Percentiles rank a stretch among this genome's conserved stretches.
Evolutionary conservation across 2,888 invertebrate species (phyloP).

Genomic region (Eupithecia tripunctaria): DNA sequence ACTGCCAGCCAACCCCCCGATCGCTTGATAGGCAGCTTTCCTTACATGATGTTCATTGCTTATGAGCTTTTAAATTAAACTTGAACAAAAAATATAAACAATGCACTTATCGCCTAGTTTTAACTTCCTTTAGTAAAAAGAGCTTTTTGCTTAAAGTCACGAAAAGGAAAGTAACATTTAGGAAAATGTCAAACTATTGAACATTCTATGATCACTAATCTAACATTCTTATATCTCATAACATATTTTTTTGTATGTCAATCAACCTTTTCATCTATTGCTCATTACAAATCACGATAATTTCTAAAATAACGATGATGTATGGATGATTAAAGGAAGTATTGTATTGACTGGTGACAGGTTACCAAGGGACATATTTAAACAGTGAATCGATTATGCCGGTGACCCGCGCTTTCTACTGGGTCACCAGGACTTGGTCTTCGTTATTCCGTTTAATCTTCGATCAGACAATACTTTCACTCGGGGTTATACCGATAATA

Average conservation of each 20-base stretch:
- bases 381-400: constrained; percentile 65
- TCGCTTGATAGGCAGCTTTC: constrained; percentile 48
- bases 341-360: constrained; percentile 53
- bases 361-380: constrained; percentile 58
- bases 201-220: too few species aligned
- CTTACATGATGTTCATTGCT: constrained; percentile 44
- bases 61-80: constrained; percentile 6
- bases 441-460: constrained; percentile 47
- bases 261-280: not conserved
- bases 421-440: constrained; percentile 46
- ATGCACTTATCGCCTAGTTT: not conserved
- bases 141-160: not conserved
- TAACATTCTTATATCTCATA: not conserved
- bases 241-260: not conserved
- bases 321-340: constrained; percentile 55
- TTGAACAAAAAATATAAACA: not conserved
- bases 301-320: constrained; percentile 55
- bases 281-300: constrained; percentile 27
- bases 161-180: too few species aligned
- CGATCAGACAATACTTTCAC: constrained; percentile 47
- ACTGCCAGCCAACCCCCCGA: constrained; percentile 44
- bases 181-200: too few species aligned
- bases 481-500: constrained; percentile 38
- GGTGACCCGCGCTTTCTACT: constrained; percentile 48
- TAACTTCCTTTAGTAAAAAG: not conserved